Evolutionary conservation across 2,888 invertebrate species (phyloP).

Genomic region (Diplolepis rosae): DNA sequence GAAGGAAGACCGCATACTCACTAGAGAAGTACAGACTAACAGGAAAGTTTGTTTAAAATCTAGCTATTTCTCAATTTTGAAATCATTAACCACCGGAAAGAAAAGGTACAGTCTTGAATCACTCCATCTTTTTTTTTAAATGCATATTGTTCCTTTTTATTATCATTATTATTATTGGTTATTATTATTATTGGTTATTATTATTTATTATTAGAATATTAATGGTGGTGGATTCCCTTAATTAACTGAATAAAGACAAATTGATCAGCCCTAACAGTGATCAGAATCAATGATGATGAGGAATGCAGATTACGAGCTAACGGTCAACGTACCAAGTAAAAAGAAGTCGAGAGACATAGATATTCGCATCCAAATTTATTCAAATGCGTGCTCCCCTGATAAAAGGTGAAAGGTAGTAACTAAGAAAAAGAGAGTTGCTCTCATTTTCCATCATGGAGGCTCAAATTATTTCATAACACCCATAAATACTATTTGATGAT

Average conservation of each 20-base stretch:
- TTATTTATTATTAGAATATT: too few relatives aligned
- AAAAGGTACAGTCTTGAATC: too few relatives aligned
- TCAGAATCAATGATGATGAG: neutral
- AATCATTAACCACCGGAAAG: too few relatives aligned
- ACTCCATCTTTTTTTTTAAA: too few relatives aligned
- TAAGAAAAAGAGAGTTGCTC: slow-evolving; percentile 17
- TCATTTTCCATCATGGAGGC: neutral
- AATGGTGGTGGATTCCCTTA: too few relatives aligned
- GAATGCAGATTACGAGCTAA: slow-evolving; percentile 9
- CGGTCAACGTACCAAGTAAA: slow-evolving; percentile 8
- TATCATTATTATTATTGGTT: too few relatives aligned
- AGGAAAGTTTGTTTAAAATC: too few relatives aligned
- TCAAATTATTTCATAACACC: neutral
- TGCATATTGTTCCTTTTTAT: too few relatives aligned
- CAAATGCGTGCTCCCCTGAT: neutral
- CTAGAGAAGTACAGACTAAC: too few relatives aligned
- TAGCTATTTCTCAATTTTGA: too few relatives aligned
- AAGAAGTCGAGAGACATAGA: neutral
- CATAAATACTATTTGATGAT: neutral
- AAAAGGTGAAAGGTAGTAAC: neutral
- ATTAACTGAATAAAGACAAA: neutral
- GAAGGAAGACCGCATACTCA: too few relatives aligned
- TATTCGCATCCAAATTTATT: slow-evolving; percentile 10
- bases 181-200: too few relatives aligned
- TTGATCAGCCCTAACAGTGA: neutral